phyloP scores from a whole-genome alignment of 2,113 vertebrate genomes.

The Cettia cetti region DNA sequence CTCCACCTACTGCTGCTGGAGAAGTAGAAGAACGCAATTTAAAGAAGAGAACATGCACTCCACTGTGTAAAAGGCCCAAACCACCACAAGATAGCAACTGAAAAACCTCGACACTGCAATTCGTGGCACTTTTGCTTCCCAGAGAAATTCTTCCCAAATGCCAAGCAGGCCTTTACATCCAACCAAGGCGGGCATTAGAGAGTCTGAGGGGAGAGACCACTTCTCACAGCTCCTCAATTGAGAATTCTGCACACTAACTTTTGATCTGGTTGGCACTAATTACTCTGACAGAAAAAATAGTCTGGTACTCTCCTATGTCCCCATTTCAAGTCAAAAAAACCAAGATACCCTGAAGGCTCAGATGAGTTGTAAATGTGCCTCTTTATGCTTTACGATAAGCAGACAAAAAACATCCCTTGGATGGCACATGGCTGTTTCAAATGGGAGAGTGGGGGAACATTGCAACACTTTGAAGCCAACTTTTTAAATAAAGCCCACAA shows the following conservation, averaged over 20 bases:
- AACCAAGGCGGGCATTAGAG: neutral
- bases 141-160: neutral
- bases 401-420: neutral
- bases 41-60: neutral
- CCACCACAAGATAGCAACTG: rapidly evolving
- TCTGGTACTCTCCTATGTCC: neutral
- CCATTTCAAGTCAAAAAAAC: neutral
- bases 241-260: neutral
- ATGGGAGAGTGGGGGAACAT: rapidly evolving
- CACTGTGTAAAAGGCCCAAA: neutral
- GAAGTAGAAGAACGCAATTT: neutral
- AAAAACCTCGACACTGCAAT: neutral
- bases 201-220: neutral
- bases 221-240: neutral
- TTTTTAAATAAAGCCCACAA: neutral
- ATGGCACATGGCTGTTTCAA: neutral
- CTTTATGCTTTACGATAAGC: neutral
- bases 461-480: neutral
- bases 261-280: neutral
- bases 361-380: neutral
- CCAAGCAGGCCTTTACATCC: neutral
- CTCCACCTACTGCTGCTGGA: neutral
- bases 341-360: neutral
- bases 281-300: neutral
- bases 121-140: neutral